Percentiles rank a stretch among this genome's conserved stretches.
Evolutionary conservation across 1,140 invertebrate species (phyloP).

Genomic region (Drosophila bipectinata): DNA sequence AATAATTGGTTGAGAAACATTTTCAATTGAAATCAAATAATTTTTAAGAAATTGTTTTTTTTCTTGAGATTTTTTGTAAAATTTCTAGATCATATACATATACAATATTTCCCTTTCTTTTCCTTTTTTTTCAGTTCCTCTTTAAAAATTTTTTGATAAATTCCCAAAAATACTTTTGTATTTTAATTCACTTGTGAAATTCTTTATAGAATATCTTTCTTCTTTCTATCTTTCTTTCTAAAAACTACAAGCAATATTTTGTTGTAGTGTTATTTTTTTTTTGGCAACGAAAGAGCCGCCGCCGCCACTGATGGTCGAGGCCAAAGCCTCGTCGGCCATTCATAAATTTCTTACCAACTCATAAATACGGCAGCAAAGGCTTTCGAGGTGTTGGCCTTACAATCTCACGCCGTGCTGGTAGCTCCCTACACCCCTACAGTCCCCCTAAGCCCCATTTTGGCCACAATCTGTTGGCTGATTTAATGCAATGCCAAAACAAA

Average conservation of each 20-base stretch:
- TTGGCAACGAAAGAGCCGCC: not conserved
- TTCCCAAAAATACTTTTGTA: no score
- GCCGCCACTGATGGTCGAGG: conserved; percentile 33
- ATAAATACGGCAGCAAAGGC: conserved; percentile 47
- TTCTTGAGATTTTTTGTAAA: no score
- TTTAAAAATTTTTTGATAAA: no score
- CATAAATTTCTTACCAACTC: conserved; percentile 66
- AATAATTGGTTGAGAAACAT: not conserved
- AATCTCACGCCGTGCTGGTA: conserved; percentile 56
- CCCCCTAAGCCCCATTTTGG: not conserved
- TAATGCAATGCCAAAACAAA: conserved; percentile 81
- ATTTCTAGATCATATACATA: no score
- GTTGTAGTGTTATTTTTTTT: not conserved
- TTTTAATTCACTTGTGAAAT: no score
- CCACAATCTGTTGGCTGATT: conserved; percentile 45
- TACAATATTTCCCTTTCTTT: no score
- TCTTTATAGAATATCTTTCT: not conserved
- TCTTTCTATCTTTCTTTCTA: no score
- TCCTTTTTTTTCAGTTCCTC: no score
- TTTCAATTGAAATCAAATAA: no score
- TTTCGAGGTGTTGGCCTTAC: conserved; percentile 67
- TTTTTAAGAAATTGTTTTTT: no score
- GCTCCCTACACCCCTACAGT: not conserved
- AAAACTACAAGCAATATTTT: not conserved
- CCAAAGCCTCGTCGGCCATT: conserved; percentile 49